Base-by-base conservation (phyloP, 2,888 invertebrate species). In the Azorinus chamasolen region DNA sequence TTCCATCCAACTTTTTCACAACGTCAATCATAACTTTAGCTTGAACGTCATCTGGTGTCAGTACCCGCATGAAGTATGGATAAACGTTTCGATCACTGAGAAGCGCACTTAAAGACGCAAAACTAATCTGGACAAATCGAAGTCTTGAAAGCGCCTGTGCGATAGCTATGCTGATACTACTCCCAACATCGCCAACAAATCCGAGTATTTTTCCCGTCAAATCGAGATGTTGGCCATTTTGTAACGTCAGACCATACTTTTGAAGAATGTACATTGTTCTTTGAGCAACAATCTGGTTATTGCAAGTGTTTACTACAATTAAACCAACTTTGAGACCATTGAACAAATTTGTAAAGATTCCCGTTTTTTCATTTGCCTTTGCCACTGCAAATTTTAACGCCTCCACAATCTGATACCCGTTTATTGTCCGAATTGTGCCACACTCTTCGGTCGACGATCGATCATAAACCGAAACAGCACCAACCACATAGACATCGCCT, bases 401-500 rank as follows among this genome's bases (percentile, higher is more conserved):
- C 32, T 82, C 77, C 2, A 53, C 74, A n/a, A 74, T 48, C 41
- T 81, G 72, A 22, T 73, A 64, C 14, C 75, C 75, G 32, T 58
- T 46, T 3, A 50, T 24, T 0, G 39, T 25, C 4, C 78, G 59
- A 16, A 83, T 76, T 4, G 6, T 50, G 14, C 73, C 69, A 62
- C 85, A 85, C 14, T 22, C 32, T 1, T 74, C 12, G 12, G 55
- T 66, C 0, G 14, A 50, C 0, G 22, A 58, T 53, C 51, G 62
- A 27, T 82, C 72, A 57, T 71, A 76, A 0, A 82, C 64, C 2
- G 79, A 79, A 18, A 82, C 59, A 8, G 83, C 27, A n/a, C 79
- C 85, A 20, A 78, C 61, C 10, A 85, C 71, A 45, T 73, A 72
- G 8, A 79, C 24, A 25, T 83, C 84, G 10, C 84, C 84, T n/a